Percentiles rank a stretch among this genome's conserved stretches.
These are phyloP conservation scores for Drosophila longiperda DNA, from an alignment of 2,888 invertebrate genomes.

Conservation along the genomic window DNA sequence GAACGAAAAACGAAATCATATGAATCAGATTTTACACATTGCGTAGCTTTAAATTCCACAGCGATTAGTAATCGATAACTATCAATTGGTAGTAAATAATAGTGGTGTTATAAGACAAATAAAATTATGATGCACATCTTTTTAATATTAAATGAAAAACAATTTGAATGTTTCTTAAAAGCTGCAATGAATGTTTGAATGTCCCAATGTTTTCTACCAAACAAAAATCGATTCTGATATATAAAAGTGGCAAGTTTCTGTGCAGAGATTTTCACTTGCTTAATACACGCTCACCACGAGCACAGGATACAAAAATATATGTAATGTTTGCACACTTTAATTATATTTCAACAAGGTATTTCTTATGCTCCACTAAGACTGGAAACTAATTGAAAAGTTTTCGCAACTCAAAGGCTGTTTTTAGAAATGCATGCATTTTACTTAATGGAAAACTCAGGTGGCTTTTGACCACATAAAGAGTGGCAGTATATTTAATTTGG, in stretches of 20 bases:
- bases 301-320: not conserved
- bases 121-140: not conserved
- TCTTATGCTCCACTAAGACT: not conserved
- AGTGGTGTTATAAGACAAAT: not conserved
- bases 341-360: not conserved
- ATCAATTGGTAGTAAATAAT: not conserved
- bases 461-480: slow-evolving; percentile 14
- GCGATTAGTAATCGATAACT: not conserved
- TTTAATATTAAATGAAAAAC: not conserved
- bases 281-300: not conserved
- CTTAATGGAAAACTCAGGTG: not conserved
- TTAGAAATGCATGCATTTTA: not conserved
- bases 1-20: not conserved
- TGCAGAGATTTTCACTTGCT: not conserved
- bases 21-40: not conserved
- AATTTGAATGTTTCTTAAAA: not conserved
- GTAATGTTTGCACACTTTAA: not conserved
- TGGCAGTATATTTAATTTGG: slow-evolving; percentile 2
- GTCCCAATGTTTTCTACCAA: accelerated
- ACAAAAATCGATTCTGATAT: not conserved
- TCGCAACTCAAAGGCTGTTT: slow-evolving; percentile 1
- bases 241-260: not conserved
- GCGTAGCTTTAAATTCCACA: not conserved
- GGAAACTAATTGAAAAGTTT: slow-evolving; percentile 30
- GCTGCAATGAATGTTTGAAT: not conserved